These are phyloP conservation scores for Lordiphosa andalusiaca DNA, from an alignment of 2,888 invertebrate genomes.

Conservation along the genomic window DNA sequence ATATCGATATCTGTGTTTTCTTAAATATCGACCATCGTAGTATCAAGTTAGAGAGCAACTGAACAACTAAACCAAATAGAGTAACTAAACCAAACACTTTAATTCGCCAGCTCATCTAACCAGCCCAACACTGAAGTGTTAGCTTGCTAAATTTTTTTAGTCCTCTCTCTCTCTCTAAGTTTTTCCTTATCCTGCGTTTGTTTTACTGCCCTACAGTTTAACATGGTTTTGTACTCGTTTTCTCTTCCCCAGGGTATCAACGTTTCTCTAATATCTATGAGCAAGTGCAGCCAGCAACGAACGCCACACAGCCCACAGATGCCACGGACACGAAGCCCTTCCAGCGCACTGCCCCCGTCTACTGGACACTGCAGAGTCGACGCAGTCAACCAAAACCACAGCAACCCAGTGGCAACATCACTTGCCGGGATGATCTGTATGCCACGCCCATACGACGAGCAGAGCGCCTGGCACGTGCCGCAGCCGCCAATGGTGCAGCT, in stretches of 20 bases:
- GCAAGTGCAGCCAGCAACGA: constrained; percentile 66
- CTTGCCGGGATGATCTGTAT: constrained; percentile 79
- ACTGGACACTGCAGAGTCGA: constrained; percentile 83
- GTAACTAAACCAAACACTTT: too few relatives aligned
- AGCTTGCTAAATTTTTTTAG: too few relatives aligned
- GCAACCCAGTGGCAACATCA: constrained; percentile 46
- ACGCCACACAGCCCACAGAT: constrained; percentile 41
- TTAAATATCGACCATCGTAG: too few relatives aligned
- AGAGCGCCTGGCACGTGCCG: constrained; percentile 68
- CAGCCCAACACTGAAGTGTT: too few relatives aligned
- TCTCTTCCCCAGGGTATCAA: constrained; percentile 83
- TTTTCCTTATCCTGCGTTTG: too few relatives aligned
- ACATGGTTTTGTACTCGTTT: constrained; percentile 7
- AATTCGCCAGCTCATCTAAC: too few relatives aligned
- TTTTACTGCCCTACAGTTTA: constrained; percentile 6
- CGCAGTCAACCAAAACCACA: constrained; percentile 69
- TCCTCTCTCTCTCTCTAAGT: too few relatives aligned
- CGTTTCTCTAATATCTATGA: constrained; percentile 82
- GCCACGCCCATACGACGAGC: constrained; percentile 79
- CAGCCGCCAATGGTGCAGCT: constrained; percentile 13
- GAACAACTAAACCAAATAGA: too few relatives aligned
- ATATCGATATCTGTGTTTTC: too few relatives aligned
- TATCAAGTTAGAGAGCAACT: too few relatives aligned
- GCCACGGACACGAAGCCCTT: constrained; percentile 67
- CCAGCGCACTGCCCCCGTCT: constrained; percentile 81